phyloP scores from a whole-genome alignment of 2,797 vertebrate species.

The Crax fasciolata region DNA sequence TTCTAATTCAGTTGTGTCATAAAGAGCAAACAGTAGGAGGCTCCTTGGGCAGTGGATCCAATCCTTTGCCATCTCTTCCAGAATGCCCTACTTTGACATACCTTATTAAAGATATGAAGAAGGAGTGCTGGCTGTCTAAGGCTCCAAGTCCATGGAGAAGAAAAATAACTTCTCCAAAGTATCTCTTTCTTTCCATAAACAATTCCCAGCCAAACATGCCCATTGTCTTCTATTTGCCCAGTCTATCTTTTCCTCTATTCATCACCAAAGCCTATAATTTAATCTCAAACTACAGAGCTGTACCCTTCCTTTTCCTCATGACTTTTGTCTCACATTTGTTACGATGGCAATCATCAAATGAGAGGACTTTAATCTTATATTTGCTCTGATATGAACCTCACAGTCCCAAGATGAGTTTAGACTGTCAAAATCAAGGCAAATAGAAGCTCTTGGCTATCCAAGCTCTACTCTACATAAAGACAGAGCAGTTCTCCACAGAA shows the following conservation, averaged over 20 bases:
- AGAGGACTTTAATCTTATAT: not conserved
- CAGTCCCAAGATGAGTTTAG: not conserved
- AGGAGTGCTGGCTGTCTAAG: not conserved
- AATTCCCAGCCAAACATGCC: not conserved
- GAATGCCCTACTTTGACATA: not conserved
- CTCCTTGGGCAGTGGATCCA: not conserved
- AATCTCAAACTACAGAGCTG: not conserved
- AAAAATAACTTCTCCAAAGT: not conserved
- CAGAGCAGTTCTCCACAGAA: not conserved
- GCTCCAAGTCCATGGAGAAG: accelerated
- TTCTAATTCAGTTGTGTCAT: not conserved
- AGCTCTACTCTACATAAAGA: not conserved
- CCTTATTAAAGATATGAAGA: not conserved
- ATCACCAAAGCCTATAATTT: not conserved
- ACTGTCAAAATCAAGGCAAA: not conserved
- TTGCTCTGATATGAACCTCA: not conserved
- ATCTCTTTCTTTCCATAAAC: not conserved
- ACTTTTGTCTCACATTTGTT: not conserved
- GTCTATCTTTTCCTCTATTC: not conserved
- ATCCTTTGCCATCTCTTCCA: not conserved
- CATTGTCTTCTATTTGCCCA: not conserved
- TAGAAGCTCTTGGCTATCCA: not conserved
- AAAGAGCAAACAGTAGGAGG: not conserved
- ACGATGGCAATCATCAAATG: not conserved
- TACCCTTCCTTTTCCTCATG: accelerated